Evolutionary conservation across 2,888 invertebrate genomes (phyloP).

Genomic region (Nezara viridula): DNA sequence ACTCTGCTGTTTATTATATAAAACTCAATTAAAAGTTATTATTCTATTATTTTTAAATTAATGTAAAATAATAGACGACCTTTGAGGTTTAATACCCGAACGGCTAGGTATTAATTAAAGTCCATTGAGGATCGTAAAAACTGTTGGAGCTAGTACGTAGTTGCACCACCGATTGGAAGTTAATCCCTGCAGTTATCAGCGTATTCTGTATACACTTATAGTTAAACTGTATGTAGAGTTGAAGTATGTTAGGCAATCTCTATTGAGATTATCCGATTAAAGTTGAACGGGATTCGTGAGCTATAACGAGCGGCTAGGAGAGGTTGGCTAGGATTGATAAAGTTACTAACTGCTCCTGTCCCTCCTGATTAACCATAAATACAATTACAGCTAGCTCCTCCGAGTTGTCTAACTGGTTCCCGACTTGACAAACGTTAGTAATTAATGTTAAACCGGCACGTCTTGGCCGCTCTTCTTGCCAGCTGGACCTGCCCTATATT

Average conservation of each 20-base stretch:
- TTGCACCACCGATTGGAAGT: neutral
- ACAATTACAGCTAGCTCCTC: conserved; percentile 49
- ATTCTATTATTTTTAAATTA: too few species aligned
- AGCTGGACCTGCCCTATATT: neutral
- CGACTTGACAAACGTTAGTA: conserved; percentile 55
- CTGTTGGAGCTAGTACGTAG: neutral
- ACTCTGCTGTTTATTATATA: too few species aligned
- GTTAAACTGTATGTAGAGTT: neutral
- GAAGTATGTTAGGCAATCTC: neutral
- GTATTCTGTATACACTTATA: neutral
- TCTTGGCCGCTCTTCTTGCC: conserved; percentile 5
- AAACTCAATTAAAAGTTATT: too few species aligned
- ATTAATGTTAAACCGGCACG: conserved; percentile 54
- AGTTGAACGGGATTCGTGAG: neutral
- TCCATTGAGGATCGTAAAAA: neutral
- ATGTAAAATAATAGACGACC: too few species aligned
- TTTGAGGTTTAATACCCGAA: too few species aligned
- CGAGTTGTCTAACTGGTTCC: conserved; percentile 41
- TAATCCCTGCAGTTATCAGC: neutral
- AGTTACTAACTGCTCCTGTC: conserved; percentile 52
- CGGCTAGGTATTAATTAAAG: neutral
- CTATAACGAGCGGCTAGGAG: conserved; percentile 28
- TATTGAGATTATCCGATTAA: neutral
- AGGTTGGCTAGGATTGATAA: conserved; percentile 52
- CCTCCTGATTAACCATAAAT: conserved; percentile 56